Conservation (phyloP, 2,797 vertebrate genomes). For the Labroides dimidiatus region DNA sequence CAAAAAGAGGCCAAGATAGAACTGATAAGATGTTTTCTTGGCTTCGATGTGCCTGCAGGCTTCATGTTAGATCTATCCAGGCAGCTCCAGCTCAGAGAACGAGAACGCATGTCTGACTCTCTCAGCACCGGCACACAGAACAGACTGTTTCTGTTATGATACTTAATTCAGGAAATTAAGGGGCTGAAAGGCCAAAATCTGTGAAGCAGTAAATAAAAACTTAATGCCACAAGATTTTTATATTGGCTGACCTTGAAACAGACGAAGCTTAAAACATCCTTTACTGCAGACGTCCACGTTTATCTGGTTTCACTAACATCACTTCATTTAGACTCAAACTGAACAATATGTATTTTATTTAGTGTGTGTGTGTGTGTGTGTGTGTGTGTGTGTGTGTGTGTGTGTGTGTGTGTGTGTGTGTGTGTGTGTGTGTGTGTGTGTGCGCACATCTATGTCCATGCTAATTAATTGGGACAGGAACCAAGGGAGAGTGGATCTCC, state of each 20-base stretch:
- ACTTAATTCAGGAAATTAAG: constrained; percentile 9
- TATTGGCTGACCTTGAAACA: background rate
- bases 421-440: constrained; percentile 6
- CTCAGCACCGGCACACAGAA: constrained; percentile 7
- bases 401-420: constrained; percentile 5
- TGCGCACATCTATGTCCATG: constrained; percentile 33
- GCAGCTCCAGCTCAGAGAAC: constrained; percentile 4
- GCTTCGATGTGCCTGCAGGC: constrained; percentile 6
- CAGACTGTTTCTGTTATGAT: background rate
- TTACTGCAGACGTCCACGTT: background rate
- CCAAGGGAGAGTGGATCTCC: constrained; percentile 76
- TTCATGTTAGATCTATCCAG: constrained; percentile 20
- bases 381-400: constrained; percentile 1
- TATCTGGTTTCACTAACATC: background rate
- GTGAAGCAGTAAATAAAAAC: constrained; percentile 8
- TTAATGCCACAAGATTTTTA: background rate
- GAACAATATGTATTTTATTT: background rate
- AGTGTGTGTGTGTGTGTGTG: background rate
- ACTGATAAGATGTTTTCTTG: constrained; percentile 25
- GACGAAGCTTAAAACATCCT: background rate
- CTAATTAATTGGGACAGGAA: constrained; percentile 81
- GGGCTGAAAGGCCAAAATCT: background rate
- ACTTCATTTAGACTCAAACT: constrained; percentile 6
- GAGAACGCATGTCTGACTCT: constrained; percentile 6
- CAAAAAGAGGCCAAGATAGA: constrained; percentile 37